Evolutionary conservation across 2,113 vertebrate species (phyloP).

Genomic region (Heterocephalus glaber): DNA sequence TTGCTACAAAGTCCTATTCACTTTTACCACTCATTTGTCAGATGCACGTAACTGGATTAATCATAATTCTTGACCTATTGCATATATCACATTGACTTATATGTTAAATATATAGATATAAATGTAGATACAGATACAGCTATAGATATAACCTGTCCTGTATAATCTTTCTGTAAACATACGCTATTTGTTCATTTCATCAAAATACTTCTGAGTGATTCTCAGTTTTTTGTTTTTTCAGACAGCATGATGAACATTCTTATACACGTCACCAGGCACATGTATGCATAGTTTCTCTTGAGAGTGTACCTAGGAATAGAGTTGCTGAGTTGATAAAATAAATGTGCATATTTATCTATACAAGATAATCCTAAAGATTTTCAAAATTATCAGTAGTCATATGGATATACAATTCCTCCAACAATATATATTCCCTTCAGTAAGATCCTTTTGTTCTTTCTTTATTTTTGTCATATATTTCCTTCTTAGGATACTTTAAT

Average conservation of each 20-base stretch:
- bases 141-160: neutral
- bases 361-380: neutral
- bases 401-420: neutral
- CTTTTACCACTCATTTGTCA: neutral
- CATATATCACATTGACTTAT: neutral
- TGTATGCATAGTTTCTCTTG: neutral
- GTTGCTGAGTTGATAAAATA: neutral
- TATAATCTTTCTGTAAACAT: neutral
- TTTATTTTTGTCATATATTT: neutral
- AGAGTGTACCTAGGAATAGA: neutral
- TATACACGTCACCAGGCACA: neutral
- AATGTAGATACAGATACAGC: neutral
- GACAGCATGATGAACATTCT: neutral
- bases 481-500: conserved; percentile 12
- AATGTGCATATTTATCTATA: neutral
- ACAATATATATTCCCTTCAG: neutral
- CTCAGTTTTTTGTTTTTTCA: neutral
- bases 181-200: neutral
- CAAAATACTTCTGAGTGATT: neutral
- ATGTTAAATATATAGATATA: neutral
- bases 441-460: neutral
- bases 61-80: neutral
- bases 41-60: neutral
- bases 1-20: neutral
- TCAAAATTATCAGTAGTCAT: neutral